Conservation (phyloP, 2,888 invertebrate genomes). For the Standfussiana lucernea region DNA sequence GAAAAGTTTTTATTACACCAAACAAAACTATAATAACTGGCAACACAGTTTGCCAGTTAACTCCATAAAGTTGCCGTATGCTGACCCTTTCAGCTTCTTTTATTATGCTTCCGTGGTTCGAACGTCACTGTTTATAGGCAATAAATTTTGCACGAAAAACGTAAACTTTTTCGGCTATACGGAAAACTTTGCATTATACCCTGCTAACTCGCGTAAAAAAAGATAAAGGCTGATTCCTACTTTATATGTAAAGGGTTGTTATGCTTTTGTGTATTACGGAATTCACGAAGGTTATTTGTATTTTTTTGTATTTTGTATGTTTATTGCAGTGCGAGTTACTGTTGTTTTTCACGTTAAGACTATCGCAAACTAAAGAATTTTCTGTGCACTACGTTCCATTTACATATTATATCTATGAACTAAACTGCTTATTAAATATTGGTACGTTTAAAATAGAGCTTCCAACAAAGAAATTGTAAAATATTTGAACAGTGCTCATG, state of each 20-base stretch:
- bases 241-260: slow-evolving; percentile 65
- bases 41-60: slow-evolving; percentile 75
- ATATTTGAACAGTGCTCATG: not conserved
- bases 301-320: slow-evolving; percentile 36
- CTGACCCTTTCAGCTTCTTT: slow-evolving; percentile 79
- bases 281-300: slow-evolving; percentile 46
- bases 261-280: slow-evolving; percentile 49
- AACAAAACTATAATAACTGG: slow-evolving; percentile 70
- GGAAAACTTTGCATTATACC: slow-evolving; percentile 73
- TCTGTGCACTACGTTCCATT: not conserved
- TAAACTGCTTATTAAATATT: not conserved
- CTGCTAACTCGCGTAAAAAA: slow-evolving; percentile 65
- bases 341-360: slow-evolving; percentile 4
- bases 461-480: not conserved
- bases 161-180: slow-evolving; percentile 77
- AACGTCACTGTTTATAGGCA: slow-evolving; percentile 81
- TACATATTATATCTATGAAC: not conserved
- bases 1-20: slow-evolving; percentile 67
- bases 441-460: not conserved
- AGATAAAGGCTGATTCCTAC: slow-evolving; percentile 64
- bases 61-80: slow-evolving; percentile 78
- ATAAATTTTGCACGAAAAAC: slow-evolving; percentile 81
- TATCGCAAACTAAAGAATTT: not conserved
- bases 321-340: slow-evolving; percentile 7
- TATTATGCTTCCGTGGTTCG: slow-evolving; percentile 78